Base-by-base conservation (phyloP, 2,888 invertebrate species). In the Acheta domesticus region DNA sequence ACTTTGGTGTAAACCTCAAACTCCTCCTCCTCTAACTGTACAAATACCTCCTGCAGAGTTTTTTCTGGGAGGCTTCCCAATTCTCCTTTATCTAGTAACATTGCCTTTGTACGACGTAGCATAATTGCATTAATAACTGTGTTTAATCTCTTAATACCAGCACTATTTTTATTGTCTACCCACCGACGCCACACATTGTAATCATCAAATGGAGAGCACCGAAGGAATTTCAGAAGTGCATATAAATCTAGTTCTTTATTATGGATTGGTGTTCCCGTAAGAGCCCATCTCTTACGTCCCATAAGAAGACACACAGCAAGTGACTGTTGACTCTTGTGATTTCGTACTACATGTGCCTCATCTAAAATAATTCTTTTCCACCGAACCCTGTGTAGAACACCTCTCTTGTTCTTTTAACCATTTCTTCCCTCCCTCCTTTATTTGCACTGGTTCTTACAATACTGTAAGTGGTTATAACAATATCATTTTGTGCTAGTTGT, bases 261-360 rank as follows among this genome's bases (percentile, higher is more conserved):
- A 85, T 98, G 98, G 75, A 99, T 93, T 0, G 98, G 98, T 0
- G 98, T 98, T 48, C 98, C 98, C 0, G 98, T 97, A 36, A 98
- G 89, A 0, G 93, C 93, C 96, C 96, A 96, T 16, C 96, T 91
- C 2, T 90, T 88, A 80, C 87, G 89, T 11, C 91, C 91, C 0
- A 86, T 83, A 76, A 96, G 86, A 2, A 88, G 87, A 85, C 93
- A 93, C 12, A 93, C 93, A 0, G 94, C 93, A 81, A 89, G 85
- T 0, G 95, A 92, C 0, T 93, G 92, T 82, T 91, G 89, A 12
- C 93, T 91, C 87, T 96, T 96, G 86, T 94, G 91, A 88, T 98
- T 98, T 83, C 97, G 92, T 12, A 98, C 94, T 74, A 92, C 90
- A 87, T 99, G 98, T 0, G 95, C 98, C 88, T 99, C 98, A 87